Conservation (phyloP, 2,797 vertebrate genomes). For the Trachops cirrhosus region DNA sequence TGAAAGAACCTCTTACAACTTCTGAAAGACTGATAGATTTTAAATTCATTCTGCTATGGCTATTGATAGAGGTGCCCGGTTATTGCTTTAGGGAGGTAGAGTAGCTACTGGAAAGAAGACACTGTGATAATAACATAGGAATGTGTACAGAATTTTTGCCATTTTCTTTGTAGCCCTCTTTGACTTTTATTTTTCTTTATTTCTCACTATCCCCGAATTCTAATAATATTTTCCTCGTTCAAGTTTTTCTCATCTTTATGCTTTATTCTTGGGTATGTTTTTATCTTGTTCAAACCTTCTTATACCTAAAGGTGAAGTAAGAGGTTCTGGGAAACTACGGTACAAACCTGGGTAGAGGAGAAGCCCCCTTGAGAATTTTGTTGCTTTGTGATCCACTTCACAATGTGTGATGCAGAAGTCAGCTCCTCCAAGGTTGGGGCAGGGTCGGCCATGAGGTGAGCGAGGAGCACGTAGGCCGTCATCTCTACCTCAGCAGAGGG, state of each 20-base stretch:
- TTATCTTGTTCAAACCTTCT: background rate
- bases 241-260: background rate
- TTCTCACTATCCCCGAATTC: background rate
- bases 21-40: background rate
- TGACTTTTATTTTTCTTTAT: background rate
- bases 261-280: background rate
- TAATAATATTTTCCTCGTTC: background rate
- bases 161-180: background rate
- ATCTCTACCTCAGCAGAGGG: conserved; percentile 83
- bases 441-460: conserved; percentile 16
- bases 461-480: conserved; percentile 75
- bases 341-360: conserved; percentile 81
- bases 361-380: conserved; percentile 81
- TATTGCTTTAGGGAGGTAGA: background rate
- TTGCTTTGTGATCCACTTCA: conserved; percentile 77
- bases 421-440: conserved; percentile 66
- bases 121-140: background rate
- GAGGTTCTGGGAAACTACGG: background rate
- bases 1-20: background rate
- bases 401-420: background rate
- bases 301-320: background rate
- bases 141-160: background rate
- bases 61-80: background rate
- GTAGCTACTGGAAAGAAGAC: background rate
- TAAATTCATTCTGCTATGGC: background rate